Percentiles rank a stretch among this genome's conserved stretches.
Evolutionary conservation across 2,113 vertebrate genomes (phyloP).

Genomic region (Antechinus stuartii): DNA sequence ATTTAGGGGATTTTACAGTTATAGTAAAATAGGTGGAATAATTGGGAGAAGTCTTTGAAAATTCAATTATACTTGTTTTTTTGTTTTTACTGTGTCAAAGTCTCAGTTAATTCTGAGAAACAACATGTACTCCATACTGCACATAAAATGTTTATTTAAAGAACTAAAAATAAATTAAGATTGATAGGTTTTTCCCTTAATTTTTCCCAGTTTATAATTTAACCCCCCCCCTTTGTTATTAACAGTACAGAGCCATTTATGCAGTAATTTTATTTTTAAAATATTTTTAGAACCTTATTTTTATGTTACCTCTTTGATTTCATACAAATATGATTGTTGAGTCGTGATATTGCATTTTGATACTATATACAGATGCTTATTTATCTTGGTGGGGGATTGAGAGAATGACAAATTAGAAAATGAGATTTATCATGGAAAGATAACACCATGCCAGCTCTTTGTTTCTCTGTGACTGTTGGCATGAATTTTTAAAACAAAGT

Average conservation of each 20-base stretch:
- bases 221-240: constrained; percentile 1
- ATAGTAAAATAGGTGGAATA: background rate
- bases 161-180: background rate
- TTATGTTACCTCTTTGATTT: constrained; percentile 33
- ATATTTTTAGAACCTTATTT: constrained; percentile 14
- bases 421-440: background rate
- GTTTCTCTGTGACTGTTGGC: background rate
- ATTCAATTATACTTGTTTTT: background rate
- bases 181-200: constrained; percentile 2
- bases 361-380: background rate
- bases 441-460: constrained; percentile 47
- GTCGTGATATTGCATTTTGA: constrained; percentile 31
- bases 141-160: background rate
- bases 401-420: constrained; percentile 28
- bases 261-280: background rate
- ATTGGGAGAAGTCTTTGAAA: background rate
- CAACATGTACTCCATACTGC: background rate
- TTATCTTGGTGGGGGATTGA: background rate
- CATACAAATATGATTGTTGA: background rate
- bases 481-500: constrained; percentile 45
- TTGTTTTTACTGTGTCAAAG: background rate
- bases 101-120: background rate
- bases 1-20: background rate
- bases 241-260: constrained; percentile 14
- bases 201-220: background rate